Evolutionary conservation across 30 jellyfish, hydroid and myxozoan genomes (phyloP), one percentile per base, ranked within the genome.

Genomic region (Hydractinia echinata): DNA sequence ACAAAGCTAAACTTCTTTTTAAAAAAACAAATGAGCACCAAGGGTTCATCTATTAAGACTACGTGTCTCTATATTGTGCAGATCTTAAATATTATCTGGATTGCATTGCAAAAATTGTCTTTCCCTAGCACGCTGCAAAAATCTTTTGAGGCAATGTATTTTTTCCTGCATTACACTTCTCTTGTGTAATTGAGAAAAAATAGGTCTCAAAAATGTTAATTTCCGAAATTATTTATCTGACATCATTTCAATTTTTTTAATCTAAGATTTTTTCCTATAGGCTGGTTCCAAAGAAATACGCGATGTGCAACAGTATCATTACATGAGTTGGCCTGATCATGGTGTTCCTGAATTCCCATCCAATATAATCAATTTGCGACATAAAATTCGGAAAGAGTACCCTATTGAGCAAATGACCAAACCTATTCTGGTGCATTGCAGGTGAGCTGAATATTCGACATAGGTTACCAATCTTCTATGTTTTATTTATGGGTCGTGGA

Each of bases 291-390:
- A 48, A 15, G 86, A 66, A 21, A 62, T n/a, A 18, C 76, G 83
- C 72, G 49, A 51, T 10, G 80, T 90, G 8, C 48, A 72, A 20
- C 97, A 90, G 61, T 85, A 19, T 82, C 98, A 92, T 62, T 92
- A 44, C 78, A 16, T 78, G 64, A 81, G 86, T 4, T 92, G 98
- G 98, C 98, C 98, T 4, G 98, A 92, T 66, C 95, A 87, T 56
- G 95, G 96, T 5, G 89, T 88, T 5, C 98, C 98, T 4, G 98
- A 92, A 50, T 76, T 77, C 76, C 95, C 96, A 20, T 73, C 96
- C 7, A 92, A 87, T 67, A 81, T 92, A 39, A 61, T 92, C 51
- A 83, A 76, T 80, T 79, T 92, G 54, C 66, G 96, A 51, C 72
- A 85, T 20, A 76, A 81, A 74, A 71, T 92, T 51, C 91, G 98